Base-by-base conservation (phyloP, 1,140 invertebrate genomes). In the Philopotamus ludificatus region DNA sequence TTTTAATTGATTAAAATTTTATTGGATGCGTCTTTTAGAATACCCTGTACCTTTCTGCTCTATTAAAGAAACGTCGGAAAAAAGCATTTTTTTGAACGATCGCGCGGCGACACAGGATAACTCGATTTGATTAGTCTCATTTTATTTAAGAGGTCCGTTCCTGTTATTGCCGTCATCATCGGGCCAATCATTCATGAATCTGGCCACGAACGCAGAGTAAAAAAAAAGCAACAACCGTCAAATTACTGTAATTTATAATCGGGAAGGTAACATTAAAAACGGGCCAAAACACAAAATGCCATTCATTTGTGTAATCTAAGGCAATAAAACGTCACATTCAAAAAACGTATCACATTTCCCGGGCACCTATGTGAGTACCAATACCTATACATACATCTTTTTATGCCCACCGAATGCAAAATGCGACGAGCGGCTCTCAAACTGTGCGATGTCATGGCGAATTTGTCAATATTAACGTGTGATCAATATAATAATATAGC, bases 311-410 rank as follows among this genome's bases (percentile, higher is more conserved):
- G 44, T 65, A 68, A 68, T 68, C 67, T 68, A 50, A 63, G 63
- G 63, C 58, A 68, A 68, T 68, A 68, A 68, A 68, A 68, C 66
- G 66, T 64, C 66, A 64, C 66, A 64, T 64, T 68, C n/a, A 49
- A 60, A 44, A 66, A 61, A 68, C 62, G 28, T 67, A 67, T 66
- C 65, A 62, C 58, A 61, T 66, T 66, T 66, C 65, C 34, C 55
- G 25, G 49, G 34, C n/a, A n/a, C 51, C 60, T 45, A 63, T 26
- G 8, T 16, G 44, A 15, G 8, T 16, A 9, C 10, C 7, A 16
- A 16, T 16, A 20, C 44, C 44, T 47, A 47, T 20, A 15, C 18
- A n/a, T n/a, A n/a, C n/a, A n/a, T n/a, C n/a, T 47, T 47, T 47
- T 47, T 20, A 47, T 47, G 15, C 18, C 44, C 10, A n/a, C n/a